phyloP scores from a whole-genome alignment of 2,113 vertebrate genomes.

The Calidris pugnax region DNA sequence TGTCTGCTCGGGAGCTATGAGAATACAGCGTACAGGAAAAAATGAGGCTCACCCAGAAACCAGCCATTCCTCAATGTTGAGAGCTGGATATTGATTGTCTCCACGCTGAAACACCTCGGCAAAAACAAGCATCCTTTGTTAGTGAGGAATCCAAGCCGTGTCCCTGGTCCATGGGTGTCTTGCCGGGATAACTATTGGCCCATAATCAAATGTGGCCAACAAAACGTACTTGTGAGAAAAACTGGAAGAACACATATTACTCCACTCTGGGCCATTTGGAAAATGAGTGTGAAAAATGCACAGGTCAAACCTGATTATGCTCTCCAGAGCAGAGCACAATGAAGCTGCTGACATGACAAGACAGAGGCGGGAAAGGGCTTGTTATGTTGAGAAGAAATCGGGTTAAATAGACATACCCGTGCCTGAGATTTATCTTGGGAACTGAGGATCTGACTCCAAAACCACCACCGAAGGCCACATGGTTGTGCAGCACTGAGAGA shows the following conservation, averaged over 20 bases:
- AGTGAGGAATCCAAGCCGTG: background rate
- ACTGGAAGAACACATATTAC: background rate
- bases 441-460: background rate
- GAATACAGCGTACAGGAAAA: constrained; percentile 27
- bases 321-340: background rate
- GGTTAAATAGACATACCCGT: background rate
- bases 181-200: background rate
- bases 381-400: background rate
- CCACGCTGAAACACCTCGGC: background rate
- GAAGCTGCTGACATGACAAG: background rate
- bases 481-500: background rate
- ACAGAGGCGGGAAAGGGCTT: background rate
- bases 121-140: background rate
- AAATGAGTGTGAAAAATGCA: background rate
- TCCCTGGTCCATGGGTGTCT: background rate
- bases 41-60: constrained; percentile 3
- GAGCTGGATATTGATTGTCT: background rate
- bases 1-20: background rate
- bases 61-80: background rate
- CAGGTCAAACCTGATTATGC: background rate
- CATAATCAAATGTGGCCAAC: background rate
- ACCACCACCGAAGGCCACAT: fast-evolving
- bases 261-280: background rate
- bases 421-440: background rate
- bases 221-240: background rate